Percentiles rank a stretch among this genome's conserved stretches.
These are phyloP conservation scores for Phalera bucephala DNA, from an alignment of 2,888 invertebrate genomes.

Conservation along the genomic window DNA sequence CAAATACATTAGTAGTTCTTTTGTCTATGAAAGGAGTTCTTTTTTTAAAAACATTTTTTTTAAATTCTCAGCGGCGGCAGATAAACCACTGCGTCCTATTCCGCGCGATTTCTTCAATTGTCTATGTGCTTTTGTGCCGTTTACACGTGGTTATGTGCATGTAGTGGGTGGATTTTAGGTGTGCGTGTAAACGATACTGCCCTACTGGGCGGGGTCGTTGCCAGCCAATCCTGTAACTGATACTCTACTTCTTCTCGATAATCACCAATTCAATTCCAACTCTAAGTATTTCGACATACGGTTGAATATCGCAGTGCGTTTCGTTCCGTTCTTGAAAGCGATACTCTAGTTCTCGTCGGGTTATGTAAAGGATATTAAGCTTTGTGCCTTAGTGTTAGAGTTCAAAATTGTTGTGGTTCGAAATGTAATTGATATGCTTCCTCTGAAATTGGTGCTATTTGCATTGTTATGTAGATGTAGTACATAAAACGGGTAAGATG, in stretches of 20 bases:
- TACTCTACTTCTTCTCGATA: constrained; percentile 71
- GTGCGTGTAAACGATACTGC: constrained; percentile 70
- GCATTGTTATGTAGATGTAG: constrained; percentile 12
- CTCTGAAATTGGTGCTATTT: constrained; percentile 49
- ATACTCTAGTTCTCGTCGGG: constrained; percentile 66
- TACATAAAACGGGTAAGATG: no score
- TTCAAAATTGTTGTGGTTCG: constrained; percentile 25
- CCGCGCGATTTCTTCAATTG: constrained; percentile 31
- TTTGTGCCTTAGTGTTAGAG: constrained; percentile 26
- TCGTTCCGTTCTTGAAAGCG: constrained; percentile 57
- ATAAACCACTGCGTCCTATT: constrained; percentile 27
- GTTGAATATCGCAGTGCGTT: constrained; percentile 28
- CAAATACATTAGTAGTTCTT: no score
- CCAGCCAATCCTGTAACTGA: constrained; percentile 81
- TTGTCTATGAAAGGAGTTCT: no score
- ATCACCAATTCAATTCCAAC: constrained; percentile 30
- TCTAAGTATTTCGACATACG: constrained; percentile 13
- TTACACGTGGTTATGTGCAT: constrained; percentile 46
- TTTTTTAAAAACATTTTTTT: no score
- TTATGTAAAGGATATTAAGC: constrained; percentile 29
- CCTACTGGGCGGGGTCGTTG: constrained; percentile 72
- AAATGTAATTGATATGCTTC: constrained; percentile 67
- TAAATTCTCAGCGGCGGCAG: no score
- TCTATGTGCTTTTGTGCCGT: constrained; percentile 48
- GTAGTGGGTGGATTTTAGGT: constrained; percentile 68